These are phyloP conservation scores for Bos javanicus DNA, from an alignment of 2,113 vertebrate genomes.

Conservation along the genomic window DNA sequence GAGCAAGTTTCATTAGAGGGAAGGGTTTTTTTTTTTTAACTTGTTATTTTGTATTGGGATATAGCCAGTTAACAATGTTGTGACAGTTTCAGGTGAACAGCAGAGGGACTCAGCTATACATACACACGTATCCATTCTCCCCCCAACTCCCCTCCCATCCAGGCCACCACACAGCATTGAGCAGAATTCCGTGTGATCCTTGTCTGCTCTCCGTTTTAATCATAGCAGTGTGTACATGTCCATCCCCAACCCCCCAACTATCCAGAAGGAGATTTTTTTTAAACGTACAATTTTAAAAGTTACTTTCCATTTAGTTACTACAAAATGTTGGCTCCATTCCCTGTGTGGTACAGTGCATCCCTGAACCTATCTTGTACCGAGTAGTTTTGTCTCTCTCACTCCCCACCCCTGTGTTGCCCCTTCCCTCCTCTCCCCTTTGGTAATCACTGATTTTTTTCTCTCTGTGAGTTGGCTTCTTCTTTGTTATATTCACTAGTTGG, in stretches of 20 bases:
- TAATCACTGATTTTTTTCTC: neutral
- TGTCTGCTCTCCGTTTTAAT: neutral
- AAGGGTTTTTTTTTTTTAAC: neutral
- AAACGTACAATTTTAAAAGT: neutral
- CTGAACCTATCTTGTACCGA: neutral
- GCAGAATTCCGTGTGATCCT: neutral
- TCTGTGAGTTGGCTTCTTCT: neutral
- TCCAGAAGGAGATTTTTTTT: neutral
- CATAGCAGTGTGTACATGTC: neutral
- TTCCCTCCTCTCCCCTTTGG: neutral
- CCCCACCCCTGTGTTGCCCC: neutral
- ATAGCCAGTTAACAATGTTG: neutral
- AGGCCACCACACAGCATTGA: neutral
- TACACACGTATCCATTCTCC: neutral
- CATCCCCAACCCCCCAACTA: neutral
- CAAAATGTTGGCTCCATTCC: neutral
- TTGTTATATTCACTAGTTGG: neutral
- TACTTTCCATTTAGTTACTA: neutral
- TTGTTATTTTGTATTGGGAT: neutral
- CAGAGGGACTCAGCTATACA: neutral
- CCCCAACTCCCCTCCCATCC: neutral
- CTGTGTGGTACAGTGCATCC: neutral
- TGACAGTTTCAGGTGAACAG: neutral
- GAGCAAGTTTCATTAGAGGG: neutral
- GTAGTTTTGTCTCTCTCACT: neutral